phyloP scores from a whole-genome alignment of 2,113 vertebrate species.

The Chaetodon auriga region DNA sequence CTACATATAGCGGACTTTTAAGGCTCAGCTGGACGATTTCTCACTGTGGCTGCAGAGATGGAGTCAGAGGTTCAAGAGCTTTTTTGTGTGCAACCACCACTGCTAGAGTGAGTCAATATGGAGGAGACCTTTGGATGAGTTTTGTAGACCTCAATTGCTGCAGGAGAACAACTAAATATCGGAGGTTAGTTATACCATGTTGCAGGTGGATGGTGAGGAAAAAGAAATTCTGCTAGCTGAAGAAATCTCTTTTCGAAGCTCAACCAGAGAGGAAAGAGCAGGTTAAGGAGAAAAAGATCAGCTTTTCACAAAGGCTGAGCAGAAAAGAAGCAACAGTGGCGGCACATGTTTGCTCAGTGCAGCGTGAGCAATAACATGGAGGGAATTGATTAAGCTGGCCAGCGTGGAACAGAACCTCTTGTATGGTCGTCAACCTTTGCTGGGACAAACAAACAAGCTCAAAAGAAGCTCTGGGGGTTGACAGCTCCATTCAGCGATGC shows the following conservation, averaged over 20 bases:
- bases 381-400: background rate
- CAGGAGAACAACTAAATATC: constrained; percentile 50
- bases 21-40: constrained; percentile 48
- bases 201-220: constrained; percentile 33
- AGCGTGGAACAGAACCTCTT: background rate
- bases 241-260: constrained; percentile 44
- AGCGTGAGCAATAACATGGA: background rate
- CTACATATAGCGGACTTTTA: constrained; percentile 63
- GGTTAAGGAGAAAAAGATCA: constrained; percentile 21
- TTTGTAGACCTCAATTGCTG: constrained; percentile 50
- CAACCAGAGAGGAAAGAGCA: constrained; percentile 5
- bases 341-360: background rate
- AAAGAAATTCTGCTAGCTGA: constrained; percentile 33
- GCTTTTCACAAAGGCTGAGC: background rate
- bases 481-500: constrained; percentile 22
- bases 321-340: constrained; percentile 4
- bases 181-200: constrained; percentile 50
- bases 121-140: constrained; percentile 60
- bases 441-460: constrained; percentile 24
- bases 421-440: constrained; percentile 5
- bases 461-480: constrained; percentile 19
- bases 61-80: constrained; percentile 72
- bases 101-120: constrained; percentile 55
- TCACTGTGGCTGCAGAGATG: constrained; percentile 47
- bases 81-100: constrained; percentile 48